Base-by-base conservation (phyloP, 2,888 invertebrate species). In the Chaetogeoica ovagalla region DNA sequence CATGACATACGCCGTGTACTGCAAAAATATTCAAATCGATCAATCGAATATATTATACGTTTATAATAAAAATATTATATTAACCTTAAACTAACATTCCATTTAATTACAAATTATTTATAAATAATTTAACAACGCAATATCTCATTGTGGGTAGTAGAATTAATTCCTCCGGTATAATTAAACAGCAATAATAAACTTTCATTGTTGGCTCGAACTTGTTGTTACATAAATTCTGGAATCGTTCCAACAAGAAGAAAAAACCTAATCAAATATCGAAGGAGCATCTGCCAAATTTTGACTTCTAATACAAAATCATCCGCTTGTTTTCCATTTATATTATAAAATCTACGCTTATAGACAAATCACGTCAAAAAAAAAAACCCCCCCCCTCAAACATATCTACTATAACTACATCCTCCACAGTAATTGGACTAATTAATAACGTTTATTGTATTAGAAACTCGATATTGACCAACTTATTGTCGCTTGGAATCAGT, bases 241-340 rank as follows among this genome's bases (percentile, higher is more conserved):
- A 57, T 21, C 1, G 5, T 62, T 52, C 77, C 77, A 79, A 70
- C 19, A 48, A 2, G 52, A 13, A 62, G 66, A 69, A 70, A 70
- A 70, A 70, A 63, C 37, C 60, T 71, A 70, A 79, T 79, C 70
- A 79, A 79, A 79, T 79, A 63, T 57, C 21, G 13, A 70, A 79
- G 23, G 23, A 63, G 30, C 70, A 70, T 79, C 69, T 62, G 77
- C 77, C 77, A 79, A 79, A 71, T 21, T 79, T 37, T 70, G 63
- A 79, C 63, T 71, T 63, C 39, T 21, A 79, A 79, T 55, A 52
- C 19, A 21, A 79, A 39, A 37, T 37, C 30, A 39, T n/a, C 9
- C 39, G n/a, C 70, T 63, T 17, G 23, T 71, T 39, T 77, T 70
- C 17, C 23, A 37, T n/a, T 11, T 68, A 48, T n/a, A 72, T 60